Percentiles rank a stretch among this genome's conserved stretches.
These are phyloP conservation scores for Odocoileus virginianus DNA, from an alignment of 2,113 vertebrate genomes.

Conservation along the genomic window DNA sequence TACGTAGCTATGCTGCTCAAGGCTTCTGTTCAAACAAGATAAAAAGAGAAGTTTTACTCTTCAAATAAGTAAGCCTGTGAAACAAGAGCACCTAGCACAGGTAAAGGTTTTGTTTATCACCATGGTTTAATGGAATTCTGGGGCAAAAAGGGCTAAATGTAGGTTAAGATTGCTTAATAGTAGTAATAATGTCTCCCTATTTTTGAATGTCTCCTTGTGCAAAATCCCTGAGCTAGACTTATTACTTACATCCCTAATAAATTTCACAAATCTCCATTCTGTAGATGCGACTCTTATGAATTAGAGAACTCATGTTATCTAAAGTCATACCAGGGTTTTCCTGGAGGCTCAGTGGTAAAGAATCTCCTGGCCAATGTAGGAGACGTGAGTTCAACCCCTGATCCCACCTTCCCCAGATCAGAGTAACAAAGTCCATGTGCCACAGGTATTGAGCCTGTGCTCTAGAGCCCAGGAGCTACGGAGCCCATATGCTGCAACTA, in stretches of 20 bases:
- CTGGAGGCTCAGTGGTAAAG: neutral
- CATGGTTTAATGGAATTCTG: neutral
- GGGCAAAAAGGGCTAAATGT: neutral
- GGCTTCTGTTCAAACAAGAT: constrained; percentile 41
- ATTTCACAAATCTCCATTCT: neutral
- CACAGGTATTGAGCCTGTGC: neutral
- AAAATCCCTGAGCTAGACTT: neutral
- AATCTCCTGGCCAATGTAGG: neutral
- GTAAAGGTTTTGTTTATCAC: neutral
- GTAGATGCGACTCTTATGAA: neutral
- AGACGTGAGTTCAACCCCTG: neutral
- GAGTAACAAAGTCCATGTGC: neutral
- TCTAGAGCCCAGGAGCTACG: neutral
- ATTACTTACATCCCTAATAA: neutral
- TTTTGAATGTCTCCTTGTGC: neutral
- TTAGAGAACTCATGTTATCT: neutral
- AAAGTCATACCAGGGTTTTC: neutral
- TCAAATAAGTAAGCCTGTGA: constrained; percentile 49
- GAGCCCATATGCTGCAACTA: fast-evolving
- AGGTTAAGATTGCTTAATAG: neutral
- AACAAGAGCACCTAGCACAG: neutral
- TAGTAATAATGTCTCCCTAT: neutral
- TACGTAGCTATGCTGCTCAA: neutral
- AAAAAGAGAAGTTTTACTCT: constrained; percentile 40
- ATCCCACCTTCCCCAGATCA: neutral